These are phyloP conservation scores for Desoria tigrina DNA, from an alignment of 2,888 invertebrate genomes.

Conservation along the genomic window DNA sequence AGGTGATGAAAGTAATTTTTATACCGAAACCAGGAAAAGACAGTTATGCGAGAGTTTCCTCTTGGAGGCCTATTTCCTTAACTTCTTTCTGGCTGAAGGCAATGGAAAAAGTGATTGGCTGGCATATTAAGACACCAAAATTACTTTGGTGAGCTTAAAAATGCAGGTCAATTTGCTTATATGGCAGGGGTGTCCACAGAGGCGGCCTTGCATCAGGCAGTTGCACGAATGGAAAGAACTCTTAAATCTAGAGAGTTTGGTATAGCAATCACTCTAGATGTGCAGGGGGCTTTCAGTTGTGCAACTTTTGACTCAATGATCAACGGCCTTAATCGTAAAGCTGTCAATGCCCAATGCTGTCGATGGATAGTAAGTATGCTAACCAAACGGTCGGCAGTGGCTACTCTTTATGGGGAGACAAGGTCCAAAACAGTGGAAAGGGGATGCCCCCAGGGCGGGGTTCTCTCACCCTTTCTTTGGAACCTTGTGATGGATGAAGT, in stretches of 20 bases:
- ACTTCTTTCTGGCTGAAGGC: conserved; percentile 25
- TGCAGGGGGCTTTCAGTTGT: conserved; percentile 53
- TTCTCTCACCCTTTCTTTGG: conserved; percentile 54
- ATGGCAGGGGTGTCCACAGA: conserved; percentile 33
- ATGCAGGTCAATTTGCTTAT: conserved; percentile 29
- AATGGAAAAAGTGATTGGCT: conserved; percentile 22
- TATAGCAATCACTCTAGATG: conserved; percentile 45
- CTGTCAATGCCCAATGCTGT: neutral
- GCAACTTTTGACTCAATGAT: conserved; percentile 35
- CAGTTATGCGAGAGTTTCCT: conserved; percentile 23
- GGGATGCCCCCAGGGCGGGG: conserved; percentile 55
- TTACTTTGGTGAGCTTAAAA: conserved; percentile 18
- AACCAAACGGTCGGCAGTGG: neutral
- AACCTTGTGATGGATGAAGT: conserved; percentile 52
- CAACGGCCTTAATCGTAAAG: conserved; percentile 13
- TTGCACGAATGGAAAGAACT: conserved; percentile 15
- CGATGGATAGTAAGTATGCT: conserved; percentile 35
- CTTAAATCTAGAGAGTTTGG: conserved; percentile 27
- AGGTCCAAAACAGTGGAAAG: conserved; percentile 15
- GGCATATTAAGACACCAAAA: conserved; percentile 8
- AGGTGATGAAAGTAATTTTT: conserved; percentile 10
- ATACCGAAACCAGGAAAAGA: conserved; percentile 28
- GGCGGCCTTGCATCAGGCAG: conserved; percentile 30
- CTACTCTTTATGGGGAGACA: neutral
- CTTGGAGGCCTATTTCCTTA: conserved; percentile 30